Evolutionary conservation across 2,113 vertebrate species (phyloP).

Genomic region (Hiodon tergisus): DNA sequence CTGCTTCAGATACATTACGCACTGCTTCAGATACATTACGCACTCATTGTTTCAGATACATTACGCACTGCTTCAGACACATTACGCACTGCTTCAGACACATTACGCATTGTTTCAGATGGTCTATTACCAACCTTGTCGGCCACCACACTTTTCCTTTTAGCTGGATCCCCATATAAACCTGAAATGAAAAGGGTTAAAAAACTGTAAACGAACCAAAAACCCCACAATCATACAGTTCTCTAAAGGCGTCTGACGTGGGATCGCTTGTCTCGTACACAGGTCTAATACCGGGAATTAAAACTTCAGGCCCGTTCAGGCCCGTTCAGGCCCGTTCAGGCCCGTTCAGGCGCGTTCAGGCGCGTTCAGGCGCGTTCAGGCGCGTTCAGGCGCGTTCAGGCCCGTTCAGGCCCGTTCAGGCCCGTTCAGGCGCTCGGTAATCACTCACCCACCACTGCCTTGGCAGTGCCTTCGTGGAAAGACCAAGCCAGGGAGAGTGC

Average conservation of each 20-base stretch:
- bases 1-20: no score
- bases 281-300: no score
- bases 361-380: no score
- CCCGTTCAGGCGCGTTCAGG: no score
- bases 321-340: no score
- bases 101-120: neutral
- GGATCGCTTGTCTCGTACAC: no score
- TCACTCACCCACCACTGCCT: constrained; percentile 87
- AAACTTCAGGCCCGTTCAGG: no score
- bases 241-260: neutral
- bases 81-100: neutral
- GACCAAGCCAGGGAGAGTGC: constrained; percentile 93
- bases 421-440: no score
- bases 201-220: neutral
- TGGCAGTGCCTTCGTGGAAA: constrained; percentile 91
- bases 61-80: neutral
- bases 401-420: no score
- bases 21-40: no score
- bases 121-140: constrained; percentile 72
- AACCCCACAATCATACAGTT: neutral
- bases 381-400: no score
- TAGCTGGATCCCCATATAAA: constrained; percentile 77
- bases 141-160: constrained; percentile 77
- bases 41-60: no score
- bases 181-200: constrained; percentile 56